These are phyloP conservation scores for Apostichopus californicus DNA, from an alignment of 35 echinoderm and acorn worm genomes.

Conservation along the genomic window DNA sequence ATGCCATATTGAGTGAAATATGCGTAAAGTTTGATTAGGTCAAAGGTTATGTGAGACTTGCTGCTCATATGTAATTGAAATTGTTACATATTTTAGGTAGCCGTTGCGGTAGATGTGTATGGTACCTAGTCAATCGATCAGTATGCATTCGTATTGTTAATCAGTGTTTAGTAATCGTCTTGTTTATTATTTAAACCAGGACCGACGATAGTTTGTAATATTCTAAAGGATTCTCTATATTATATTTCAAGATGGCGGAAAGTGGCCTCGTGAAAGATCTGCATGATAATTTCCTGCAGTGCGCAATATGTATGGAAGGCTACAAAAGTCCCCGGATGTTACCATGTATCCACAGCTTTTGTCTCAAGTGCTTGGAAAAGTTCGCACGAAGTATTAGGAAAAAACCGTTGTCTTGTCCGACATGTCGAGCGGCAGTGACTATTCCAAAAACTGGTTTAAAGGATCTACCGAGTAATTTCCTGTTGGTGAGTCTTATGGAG, in stretches of 20 bases:
- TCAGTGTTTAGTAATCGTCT: no score
- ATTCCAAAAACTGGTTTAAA: not conserved
- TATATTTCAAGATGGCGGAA: not conserved
- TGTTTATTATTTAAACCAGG: no score
- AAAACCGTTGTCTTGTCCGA: not conserved
- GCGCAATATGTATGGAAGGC: constrained; percentile 12
- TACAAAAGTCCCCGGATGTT: constrained; percentile 19
- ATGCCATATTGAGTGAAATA: no score
- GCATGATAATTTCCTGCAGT: not conserved
- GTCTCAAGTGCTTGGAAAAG: not conserved
- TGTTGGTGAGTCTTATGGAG: no score
- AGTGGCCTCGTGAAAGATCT: not conserved
- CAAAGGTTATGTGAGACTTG: no score
- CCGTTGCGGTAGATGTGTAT: no score
- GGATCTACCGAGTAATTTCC: no score
- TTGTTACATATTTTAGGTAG: no score
- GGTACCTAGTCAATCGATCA: no score
- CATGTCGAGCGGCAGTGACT: not conserved
- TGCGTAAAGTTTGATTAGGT: no score
- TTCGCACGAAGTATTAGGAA: not conserved
- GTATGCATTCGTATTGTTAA: no score
- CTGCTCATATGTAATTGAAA: no score
- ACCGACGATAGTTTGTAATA: not conserved
- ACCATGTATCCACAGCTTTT: constrained; percentile 35
- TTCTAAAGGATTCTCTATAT: not conserved